These are phyloP conservation scores for Leucopternis melanops DNA, from an alignment of 2,113 vertebrate species.

Conservation along the genomic window DNA sequence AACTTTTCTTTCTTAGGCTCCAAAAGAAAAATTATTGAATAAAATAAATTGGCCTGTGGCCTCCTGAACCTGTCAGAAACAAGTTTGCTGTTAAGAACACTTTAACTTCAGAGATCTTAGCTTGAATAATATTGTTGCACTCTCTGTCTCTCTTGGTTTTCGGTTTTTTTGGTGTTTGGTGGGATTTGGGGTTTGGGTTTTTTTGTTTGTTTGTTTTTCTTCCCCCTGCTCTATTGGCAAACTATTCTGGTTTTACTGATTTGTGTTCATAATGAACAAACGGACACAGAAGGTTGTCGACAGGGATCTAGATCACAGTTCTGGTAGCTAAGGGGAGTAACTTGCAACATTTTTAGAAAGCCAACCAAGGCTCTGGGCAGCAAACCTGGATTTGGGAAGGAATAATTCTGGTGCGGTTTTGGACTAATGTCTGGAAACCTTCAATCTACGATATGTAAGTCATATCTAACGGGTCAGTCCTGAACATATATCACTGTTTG, in stretches of 20 bases:
- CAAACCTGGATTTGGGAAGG: background rate
- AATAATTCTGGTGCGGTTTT: background rate
- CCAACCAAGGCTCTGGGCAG: background rate
- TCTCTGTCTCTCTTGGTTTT: background rate
- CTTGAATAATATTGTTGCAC: background rate
- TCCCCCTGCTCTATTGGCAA: background rate
- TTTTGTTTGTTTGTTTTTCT: background rate
- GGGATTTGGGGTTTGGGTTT: too few relatives aligned
- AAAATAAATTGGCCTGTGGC: background rate
- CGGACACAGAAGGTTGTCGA: background rate
- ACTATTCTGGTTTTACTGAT: background rate
- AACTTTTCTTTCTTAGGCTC: background rate
- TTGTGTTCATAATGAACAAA: background rate
- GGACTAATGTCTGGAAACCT: background rate
- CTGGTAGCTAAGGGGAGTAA: background rate
- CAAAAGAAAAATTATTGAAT: background rate
- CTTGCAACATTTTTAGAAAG: background rate
- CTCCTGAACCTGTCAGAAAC: background rate
- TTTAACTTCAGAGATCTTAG: background rate
- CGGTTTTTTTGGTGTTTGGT: background rate
- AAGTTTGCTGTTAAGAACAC: background rate
- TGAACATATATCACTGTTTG: background rate
- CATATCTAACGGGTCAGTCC: background rate
- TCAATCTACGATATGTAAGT: background rate
- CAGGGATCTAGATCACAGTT: background rate